Base-by-base conservation (phyloP, 1,140 invertebrate species). In the Aphelenchoides fujianensis region DNA sequence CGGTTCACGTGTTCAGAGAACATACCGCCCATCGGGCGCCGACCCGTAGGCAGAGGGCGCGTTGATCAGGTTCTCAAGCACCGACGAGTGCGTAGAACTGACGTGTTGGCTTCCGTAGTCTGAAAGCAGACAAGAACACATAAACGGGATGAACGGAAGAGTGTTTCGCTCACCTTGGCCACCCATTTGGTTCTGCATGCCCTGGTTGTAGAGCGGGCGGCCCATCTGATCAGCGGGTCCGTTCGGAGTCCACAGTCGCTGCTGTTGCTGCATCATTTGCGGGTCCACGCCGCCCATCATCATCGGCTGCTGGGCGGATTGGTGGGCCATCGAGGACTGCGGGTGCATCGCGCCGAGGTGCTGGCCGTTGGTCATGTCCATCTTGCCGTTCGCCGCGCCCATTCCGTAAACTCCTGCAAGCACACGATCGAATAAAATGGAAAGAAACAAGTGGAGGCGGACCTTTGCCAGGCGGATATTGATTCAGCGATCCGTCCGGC, bases 181-280 rank as follows among this genome's bases (percentile, higher is more conserved):
- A 66, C 36, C 16, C 34, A 66, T 37, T 35, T 66, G 63, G 1
- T 35, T 35, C 1, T 35, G 63, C 23, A 48, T 48, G 34, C 5
- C 55, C 34, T 59, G 55, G 5, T 5, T 5, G 53, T 66, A 66
- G 0, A 66, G n/a, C 34, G 63, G 63, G 2, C 63, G 16, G 16
- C 63, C 63, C 63, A 37, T 66, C 32, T 66, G 63, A 35, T 66
- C 63, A 12, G 63, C 32, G 0, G 63, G 63, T 2, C 63, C 63
- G 31, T 66, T 66, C 2, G 63, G 63, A 30, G 63, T 66, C 63
- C 63, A 66, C 63, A 66, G 37, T 37, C 63, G 37, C 32, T 66
- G 63, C 53, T 66, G 63, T 37, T 66, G 63, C 36, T 66, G 63
- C 32, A 66, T 66, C 63, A 66, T 66, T 30, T 66, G 63, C 12